phyloP scores from a whole-genome alignment of 2,888 invertebrate genomes.

The Cyclophora albipunctata region DNA sequence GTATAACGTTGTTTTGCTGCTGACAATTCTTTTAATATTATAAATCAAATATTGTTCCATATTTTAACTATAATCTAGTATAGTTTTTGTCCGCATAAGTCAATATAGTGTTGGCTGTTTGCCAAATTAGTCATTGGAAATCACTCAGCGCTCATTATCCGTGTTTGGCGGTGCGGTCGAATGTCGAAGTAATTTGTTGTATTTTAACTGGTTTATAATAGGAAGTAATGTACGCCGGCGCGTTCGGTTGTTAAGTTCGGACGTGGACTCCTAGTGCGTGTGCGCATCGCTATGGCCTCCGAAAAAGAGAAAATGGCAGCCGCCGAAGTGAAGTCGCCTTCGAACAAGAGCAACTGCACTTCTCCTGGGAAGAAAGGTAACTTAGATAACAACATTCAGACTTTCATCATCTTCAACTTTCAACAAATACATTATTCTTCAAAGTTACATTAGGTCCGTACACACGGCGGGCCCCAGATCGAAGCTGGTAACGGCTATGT shows the following conservation, averaged over 20 bases:
- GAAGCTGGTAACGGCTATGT: no score
- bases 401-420: no score
- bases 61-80: slow-evolving; percentile 28
- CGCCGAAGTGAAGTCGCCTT: slow-evolving; percentile 62
- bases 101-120: slow-evolving; percentile 54
- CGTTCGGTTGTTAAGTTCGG: slow-evolving; percentile 42
- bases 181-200: slow-evolving; percentile 7
- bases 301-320: slow-evolving; percentile 71
- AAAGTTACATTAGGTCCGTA: no score
- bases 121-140: slow-evolving; percentile 52
- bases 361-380: slow-evolving; percentile 73
- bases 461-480: no score
- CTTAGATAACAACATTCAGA: slow-evolving; percentile 2
- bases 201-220: slow-evolving; percentile 24
- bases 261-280: slow-evolving; percentile 32
- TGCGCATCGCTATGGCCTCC: slow-evolving; percentile 55
- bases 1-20: slow-evolving; percentile 16
- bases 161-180: slow-evolving; percentile 43
- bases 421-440: not conserved
- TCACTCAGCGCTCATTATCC: slow-evolving; percentile 58
- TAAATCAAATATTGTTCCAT: slow-evolving; percentile 25
- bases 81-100: slow-evolving; percentile 43
- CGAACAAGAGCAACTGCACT: slow-evolving; percentile 66
- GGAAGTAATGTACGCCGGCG: slow-evolving; percentile 62
- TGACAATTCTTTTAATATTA: slow-evolving; percentile 10